These are phyloP conservation scores for Rhinopithecus roxellana DNA, from an alignment of 2,113 vertebrate genomes.

Conservation along the genomic window DNA sequence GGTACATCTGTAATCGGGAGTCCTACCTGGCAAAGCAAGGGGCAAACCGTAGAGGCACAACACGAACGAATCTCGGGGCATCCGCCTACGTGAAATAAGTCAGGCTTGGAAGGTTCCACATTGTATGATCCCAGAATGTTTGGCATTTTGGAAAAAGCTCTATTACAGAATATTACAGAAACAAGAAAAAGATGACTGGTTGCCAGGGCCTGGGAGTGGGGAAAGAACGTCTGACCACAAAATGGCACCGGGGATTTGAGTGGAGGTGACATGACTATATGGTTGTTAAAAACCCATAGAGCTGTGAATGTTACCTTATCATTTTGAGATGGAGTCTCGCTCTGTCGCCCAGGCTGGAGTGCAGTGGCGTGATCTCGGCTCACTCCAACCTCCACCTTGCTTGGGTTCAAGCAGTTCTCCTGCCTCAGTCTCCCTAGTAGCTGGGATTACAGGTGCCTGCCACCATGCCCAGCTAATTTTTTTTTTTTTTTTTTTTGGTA, in stretches of 20 bases:
- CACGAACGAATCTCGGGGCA: accelerated
- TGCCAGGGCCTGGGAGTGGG: too few species aligned
- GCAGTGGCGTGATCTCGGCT: too few species aligned
- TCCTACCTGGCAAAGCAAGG: not conserved
- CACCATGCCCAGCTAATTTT: too few species aligned
- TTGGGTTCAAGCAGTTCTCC: too few species aligned
- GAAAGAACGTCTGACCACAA: not conserved
- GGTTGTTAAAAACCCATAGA: not conserved
- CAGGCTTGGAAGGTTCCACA: accelerated
- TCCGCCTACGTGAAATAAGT: accelerated
- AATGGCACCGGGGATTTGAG: not conserved
- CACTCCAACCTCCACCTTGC: too few species aligned
- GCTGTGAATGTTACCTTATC: not conserved
- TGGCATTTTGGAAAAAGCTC: not conserved
- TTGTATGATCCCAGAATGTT: too few species aligned
- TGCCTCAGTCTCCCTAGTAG: too few species aligned
- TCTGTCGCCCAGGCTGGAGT: too few species aligned
- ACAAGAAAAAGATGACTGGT: not conserved
- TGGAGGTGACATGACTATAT: accelerated
- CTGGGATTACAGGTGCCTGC: too few species aligned
- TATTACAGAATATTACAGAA: not conserved
- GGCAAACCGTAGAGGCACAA: too few species aligned
- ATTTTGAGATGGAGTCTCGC: too few species aligned
- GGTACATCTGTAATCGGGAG: accelerated
- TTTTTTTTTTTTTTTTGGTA: too few species aligned